Evolutionary conservation across 2,113 vertebrate species (phyloP).

Genomic region (human (Homo sapiens)): GRCh38 chr1:220890501-220891000

Average conservation of each 20-base stretch:
- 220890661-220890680: not conserved
- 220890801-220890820: not conserved
- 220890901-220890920: not conserved
- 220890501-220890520: not conserved
- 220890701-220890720: rapidly evolving
- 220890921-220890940: not conserved
- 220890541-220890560: not conserved
- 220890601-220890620: not conserved
- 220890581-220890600: not conserved
- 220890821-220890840: not conserved
- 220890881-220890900: not conserved
- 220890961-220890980: not conserved
- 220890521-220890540: not conserved
- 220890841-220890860: not conserved
- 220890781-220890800: not conserved
- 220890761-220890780: not conserved
- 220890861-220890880: not conserved
- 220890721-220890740: rapidly evolving
- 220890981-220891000: not conserved
- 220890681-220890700: no score
- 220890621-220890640: no score
- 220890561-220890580: not conserved
- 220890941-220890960: not conserved
- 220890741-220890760: no score
- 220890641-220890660: not conserved